phyloP scores from a whole-genome alignment of 2,888 invertebrate species.

The Synanthedon vespiformis region DNA sequence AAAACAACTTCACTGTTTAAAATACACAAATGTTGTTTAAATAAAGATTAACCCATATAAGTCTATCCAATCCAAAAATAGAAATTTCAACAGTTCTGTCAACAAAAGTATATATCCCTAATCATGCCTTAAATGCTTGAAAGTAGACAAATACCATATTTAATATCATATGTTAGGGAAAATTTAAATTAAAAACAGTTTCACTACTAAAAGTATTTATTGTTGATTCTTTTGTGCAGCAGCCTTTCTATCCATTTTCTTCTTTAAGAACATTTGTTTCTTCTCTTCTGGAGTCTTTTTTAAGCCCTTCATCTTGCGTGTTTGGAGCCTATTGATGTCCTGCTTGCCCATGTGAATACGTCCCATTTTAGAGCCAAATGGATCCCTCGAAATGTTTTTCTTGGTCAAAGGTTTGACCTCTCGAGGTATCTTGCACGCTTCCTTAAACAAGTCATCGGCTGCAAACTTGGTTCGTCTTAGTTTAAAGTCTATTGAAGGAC shows the following conservation, averaged over 20 bases:
- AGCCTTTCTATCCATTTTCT: constrained; percentile 48
- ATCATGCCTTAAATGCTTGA: too few relatives aligned
- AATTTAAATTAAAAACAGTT: too few relatives aligned
- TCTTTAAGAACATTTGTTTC: constrained; percentile 70
- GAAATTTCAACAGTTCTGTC: too few relatives aligned
- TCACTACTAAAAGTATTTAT: too few relatives aligned
- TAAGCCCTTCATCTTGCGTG: constrained; percentile 90
- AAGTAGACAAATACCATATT: too few relatives aligned
- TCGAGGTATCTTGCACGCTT: constrained; percentile 83
- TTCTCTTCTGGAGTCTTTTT: constrained; percentile 79
- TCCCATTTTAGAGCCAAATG: constrained; percentile 89
- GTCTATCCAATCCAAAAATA: too few relatives aligned
- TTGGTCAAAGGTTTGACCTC: constrained; percentile 82
- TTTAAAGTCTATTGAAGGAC: constrained; percentile 90
- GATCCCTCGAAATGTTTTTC: constrained; percentile 91
- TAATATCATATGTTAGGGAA: too few relatives aligned
- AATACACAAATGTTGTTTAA: too few relatives aligned
- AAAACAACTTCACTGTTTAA: too few relatives aligned
- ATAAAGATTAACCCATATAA: too few relatives aligned
- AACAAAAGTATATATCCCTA: too few relatives aligned
- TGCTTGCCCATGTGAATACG: constrained; percentile 95
- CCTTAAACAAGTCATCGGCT: constrained; percentile 88
- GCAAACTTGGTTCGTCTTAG: constrained; percentile 89
- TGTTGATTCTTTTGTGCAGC: constrained; percentile 19
- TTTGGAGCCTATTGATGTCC: constrained; percentile 85